phyloP scores from a whole-genome alignment of 2,113 vertebrate genomes.

The Nothoprocta pentlandii region DNA sequence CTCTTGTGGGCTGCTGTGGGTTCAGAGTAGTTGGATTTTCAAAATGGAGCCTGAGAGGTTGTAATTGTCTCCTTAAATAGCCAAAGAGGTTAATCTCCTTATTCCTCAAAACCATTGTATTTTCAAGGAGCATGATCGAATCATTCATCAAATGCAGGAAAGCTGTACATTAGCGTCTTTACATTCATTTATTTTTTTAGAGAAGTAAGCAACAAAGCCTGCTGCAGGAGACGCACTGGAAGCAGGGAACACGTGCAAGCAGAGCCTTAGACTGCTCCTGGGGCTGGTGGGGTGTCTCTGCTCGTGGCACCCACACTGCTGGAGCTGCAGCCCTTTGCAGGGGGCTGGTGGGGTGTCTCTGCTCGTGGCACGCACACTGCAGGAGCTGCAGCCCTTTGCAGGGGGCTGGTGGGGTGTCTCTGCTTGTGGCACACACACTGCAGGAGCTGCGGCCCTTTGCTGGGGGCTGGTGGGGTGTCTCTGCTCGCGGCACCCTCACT shows the following conservation, averaged over 20 bases:
- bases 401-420: too few species aligned
- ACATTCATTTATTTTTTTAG: not conserved
- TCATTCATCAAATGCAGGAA: not conserved
- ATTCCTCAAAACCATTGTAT: not conserved
- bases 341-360: too few species aligned
- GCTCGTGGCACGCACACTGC: too few species aligned
- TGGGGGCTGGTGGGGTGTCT: too few species aligned
- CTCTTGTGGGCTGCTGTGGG: not conserved
- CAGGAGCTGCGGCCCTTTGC: too few species aligned
- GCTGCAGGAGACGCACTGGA: not conserved
- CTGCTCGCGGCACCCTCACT: too few species aligned
- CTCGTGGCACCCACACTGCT: fast-evolving
- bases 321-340: too few species aligned
- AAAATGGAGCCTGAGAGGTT: not conserved
- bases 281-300: not conserved
- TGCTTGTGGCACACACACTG: too few species aligned
- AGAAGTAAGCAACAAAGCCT: not conserved
- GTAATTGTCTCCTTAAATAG: not conserved
- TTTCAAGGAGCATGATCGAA: not conserved
- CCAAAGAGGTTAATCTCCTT: not conserved
- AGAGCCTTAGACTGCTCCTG: not conserved
- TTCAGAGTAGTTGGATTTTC: not conserved
- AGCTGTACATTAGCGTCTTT: not conserved
- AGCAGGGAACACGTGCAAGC: not conserved
- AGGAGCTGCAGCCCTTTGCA: too few species aligned